phyloP scores from a whole-genome alignment of 2,888 invertebrate genomes.

The Alloscopus bannaensis region DNA sequence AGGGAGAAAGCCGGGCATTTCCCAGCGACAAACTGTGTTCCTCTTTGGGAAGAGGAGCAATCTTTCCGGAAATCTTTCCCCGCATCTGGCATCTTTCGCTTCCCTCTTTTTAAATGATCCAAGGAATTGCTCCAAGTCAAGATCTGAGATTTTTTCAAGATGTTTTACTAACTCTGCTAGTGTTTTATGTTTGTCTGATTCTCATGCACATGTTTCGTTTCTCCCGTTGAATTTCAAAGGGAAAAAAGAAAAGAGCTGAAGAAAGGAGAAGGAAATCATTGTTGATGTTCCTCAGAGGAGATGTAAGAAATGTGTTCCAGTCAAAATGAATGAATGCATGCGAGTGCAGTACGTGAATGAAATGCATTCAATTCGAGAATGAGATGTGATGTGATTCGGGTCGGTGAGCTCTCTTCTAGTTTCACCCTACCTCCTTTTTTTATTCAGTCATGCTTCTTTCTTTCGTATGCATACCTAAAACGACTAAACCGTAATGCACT shows the following conservation, averaged over 20 bases:
- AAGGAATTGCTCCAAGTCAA: slow-evolving; percentile 69
- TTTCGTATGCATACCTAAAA: background rate
- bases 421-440: slow-evolving; percentile 42
- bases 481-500: too few species aligned
- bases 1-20: slow-evolving; percentile 30
- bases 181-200: slow-evolving; percentile 9
- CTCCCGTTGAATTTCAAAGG: too few species aligned
- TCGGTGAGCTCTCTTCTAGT: slow-evolving; percentile 51
- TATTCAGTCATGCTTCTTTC: background rate
- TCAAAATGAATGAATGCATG: slow-evolving; percentile 40
- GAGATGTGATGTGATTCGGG: slow-evolving; percentile 59
- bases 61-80: slow-evolving; percentile 72
- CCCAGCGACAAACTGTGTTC: slow-evolving; percentile 30
- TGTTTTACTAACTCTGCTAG: slow-evolving; percentile 25
- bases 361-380: slow-evolving; percentile 34
- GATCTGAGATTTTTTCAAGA: slow-evolving; percentile 60
- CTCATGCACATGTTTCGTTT: slow-evolving; percentile 59
- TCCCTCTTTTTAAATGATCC: slow-evolving; percentile 71
- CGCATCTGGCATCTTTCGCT: slow-evolving; percentile 72
- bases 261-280: slow-evolving; percentile 51
- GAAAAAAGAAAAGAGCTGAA: slow-evolving; percentile 31
- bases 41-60: too few species aligned
- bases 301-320: slow-evolving; percentile 49
- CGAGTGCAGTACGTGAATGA: slow-evolving; percentile 43
- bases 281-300: slow-evolving; percentile 63